Base-by-base conservation (phyloP, 2,888 invertebrate genomes). In the Brassicogethes aeneus region DNA sequence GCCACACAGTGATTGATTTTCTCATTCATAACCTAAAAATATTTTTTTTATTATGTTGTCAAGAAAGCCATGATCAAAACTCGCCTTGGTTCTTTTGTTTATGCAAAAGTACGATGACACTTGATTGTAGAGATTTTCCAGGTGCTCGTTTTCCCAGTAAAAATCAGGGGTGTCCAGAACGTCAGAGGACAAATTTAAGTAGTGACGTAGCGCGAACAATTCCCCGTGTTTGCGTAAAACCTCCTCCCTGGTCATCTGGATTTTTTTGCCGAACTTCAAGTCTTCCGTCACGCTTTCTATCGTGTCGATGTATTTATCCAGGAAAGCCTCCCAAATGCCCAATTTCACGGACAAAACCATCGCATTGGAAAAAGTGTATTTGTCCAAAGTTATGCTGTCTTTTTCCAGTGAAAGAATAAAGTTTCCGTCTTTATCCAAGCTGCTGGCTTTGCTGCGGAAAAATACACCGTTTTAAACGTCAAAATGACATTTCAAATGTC, bases 131-230 rank as follows among this genome's bases (percentile, higher is more conserved):
- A 96, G 72, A 1, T 70, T 71, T 70, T 96, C 96, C 17, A 96
- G 70, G 40, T 86, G 77, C 54, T 94, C 92, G 39, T 92, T 79
- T 59, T 97, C 96, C 97, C 97, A 97, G 69, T 97, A 97, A 70
- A 95, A 94, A 70, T 97, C 97, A 0, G 96, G 95, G 0, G 91
- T 91, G 65, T 95, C 95, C 50, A 96, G 70, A 33, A 96, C 71
- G 66, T 96, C 95, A 0, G 95, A 95, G 53, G 92, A 90, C 48
- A 97, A 74, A 68, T 93, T 97, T 39, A 97, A 82, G 14, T 84
- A 76, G 68, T 95, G 94, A 2, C 93, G 76, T 17, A 95, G 71
- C 0, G 88, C 85, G 63, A 92, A 92, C 14, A 95, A 64, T 72
- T 94, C 89, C 0, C 95, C 95, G 37, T 85, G 84, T 63, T 85